phyloP scores from a whole-genome alignment of 2,797 vertebrate species.

The Paramormyrops hopkinsi region DNA sequence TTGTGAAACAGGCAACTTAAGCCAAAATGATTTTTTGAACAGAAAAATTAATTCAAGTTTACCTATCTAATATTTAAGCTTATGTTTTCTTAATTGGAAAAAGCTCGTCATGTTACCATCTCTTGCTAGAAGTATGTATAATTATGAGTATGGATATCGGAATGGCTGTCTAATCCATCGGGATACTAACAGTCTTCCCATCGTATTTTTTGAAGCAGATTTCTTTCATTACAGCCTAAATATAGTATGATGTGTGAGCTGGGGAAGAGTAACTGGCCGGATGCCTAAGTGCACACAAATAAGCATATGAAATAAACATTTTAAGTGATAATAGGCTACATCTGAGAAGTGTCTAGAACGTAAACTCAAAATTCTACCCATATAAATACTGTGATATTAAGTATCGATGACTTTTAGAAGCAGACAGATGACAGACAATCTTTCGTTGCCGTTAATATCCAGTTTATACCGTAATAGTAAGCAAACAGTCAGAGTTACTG shows the following conservation, averaged over 20 bases:
- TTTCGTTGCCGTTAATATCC: not conserved
- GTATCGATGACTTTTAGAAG: not conserved
- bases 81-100: not conserved
- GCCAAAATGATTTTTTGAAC: not conserved
- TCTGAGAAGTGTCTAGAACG: not conserved
- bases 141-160: not conserved
- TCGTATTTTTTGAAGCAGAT: not conserved
- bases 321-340: not conserved
- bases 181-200: not conserved
- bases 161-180: not conserved
- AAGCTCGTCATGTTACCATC: not conserved
- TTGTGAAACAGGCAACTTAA: not conserved
- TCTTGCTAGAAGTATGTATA: not conserved
- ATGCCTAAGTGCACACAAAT: not conserved
- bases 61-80: not conserved
- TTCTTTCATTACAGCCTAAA: not conserved
- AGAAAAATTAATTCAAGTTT: not conserved
- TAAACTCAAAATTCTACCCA: not conserved
- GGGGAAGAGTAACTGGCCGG: not conserved
- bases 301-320: not conserved
- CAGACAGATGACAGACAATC: not conserved
- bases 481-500: not conserved
- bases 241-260: not conserved
- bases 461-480: not conserved
- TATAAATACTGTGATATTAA: not conserved